phyloP scores from a whole-genome alignment of 1,140 invertebrate species.

The Papilio machaon region DNA sequence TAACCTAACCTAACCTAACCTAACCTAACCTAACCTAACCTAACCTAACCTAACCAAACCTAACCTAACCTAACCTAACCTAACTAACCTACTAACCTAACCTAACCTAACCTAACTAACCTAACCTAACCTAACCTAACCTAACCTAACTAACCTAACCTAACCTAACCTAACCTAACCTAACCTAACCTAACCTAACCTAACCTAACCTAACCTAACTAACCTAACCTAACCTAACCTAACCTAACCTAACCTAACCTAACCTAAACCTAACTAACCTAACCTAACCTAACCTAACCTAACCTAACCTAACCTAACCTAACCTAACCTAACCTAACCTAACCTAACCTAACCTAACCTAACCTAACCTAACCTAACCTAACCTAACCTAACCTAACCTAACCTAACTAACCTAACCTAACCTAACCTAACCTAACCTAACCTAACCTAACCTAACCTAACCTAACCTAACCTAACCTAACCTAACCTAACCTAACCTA shows the following conservation, averaged over 20 bases:
- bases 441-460: constrained; percentile 49
- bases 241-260: constrained; percentile 60
- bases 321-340: constrained; percentile 49
- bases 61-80: constrained; percentile 34
- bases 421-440: constrained; percentile 45
- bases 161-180: constrained; percentile 42
- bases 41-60: constrained; percentile 48
- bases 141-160: constrained; percentile 19
- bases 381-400: constrained; percentile 47
- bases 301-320: constrained; percentile 49
- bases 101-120: constrained; percentile 1
- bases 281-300: constrained; percentile 49
- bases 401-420: constrained; percentile 45
- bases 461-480: constrained; percentile 47
- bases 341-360: constrained; percentile 46
- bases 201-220: constrained; percentile 56
- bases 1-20: constrained; percentile 44
- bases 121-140: constrained; percentile 19
- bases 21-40: constrained; percentile 47
- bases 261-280: constrained; percentile 59
- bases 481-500: constrained; percentile 44
- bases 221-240: constrained; percentile 59
- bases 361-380: constrained; percentile 45
- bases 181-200: constrained; percentile 46
- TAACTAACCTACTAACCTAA: neutral